phyloP scores from a whole-genome alignment of 2,797 vertebrate genomes.

The Gorsachius magnificus region DNA sequence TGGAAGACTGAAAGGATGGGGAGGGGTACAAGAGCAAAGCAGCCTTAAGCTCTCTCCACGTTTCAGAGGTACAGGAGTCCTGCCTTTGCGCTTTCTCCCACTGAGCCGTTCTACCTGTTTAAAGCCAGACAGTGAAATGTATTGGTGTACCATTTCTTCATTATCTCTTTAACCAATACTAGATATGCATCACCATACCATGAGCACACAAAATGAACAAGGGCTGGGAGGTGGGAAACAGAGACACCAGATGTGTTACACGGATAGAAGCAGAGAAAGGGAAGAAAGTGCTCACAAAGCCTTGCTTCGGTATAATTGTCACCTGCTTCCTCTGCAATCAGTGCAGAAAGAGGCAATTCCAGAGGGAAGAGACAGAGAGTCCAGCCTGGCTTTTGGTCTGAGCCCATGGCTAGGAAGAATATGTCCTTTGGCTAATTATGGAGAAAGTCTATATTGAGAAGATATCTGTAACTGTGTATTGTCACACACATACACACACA shows the following conservation, averaged over 20 bases:
- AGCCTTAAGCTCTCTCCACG: not conserved
- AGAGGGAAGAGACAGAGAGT: not conserved
- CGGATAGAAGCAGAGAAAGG: not conserved
- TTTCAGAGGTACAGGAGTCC: not conserved
- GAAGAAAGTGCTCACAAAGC: not conserved
- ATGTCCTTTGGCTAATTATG: not conserved
- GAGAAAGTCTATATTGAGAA: not conserved
- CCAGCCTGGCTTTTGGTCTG: not conserved
- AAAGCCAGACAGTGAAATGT: not conserved
- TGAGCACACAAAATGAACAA: not conserved
- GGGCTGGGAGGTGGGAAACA: not conserved
- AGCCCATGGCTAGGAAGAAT: not conserved
- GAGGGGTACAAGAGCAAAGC: not conserved
- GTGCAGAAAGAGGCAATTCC: not conserved
- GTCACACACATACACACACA: not conserved
- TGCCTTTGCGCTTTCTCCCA: fast-evolving
- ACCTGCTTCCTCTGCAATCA: not conserved
- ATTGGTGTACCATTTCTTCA: not conserved
- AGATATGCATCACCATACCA: not conserved
- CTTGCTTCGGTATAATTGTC: not conserved
- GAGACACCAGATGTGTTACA: not conserved
- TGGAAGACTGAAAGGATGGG: not conserved
- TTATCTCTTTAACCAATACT: not conserved
- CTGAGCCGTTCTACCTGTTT: not conserved
- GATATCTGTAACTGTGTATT: not conserved